Evolutionary conservation across 2,797 vertebrate genomes (phyloP).

Genomic region (Microtus agrestis): DNA sequence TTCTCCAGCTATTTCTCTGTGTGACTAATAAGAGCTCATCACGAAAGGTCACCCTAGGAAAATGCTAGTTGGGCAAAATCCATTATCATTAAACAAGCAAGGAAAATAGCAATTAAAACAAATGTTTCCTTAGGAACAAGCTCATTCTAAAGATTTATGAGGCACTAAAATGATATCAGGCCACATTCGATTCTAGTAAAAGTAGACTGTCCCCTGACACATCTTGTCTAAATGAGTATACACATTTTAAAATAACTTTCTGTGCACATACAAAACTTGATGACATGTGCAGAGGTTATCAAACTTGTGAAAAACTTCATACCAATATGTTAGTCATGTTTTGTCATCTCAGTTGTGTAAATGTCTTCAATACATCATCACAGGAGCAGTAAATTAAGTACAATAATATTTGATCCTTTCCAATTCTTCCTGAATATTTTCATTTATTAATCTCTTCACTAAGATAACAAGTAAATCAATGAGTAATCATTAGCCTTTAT

Average conservation of each 20-base stretch:
- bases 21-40: neutral
- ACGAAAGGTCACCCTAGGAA: conserved; percentile 55
- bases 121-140: conserved; percentile 51
- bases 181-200: neutral
- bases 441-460: neutral
- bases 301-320: neutral
- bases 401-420: neutral
- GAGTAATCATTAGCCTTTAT: neutral
- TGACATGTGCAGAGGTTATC: neutral
- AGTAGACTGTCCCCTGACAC: neutral
- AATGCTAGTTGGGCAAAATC: conserved; percentile 30
- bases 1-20: neutral
- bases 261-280: neutral
- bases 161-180: neutral
- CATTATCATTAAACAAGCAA: conserved; percentile 58
- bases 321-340: neutral
- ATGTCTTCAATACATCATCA: neutral
- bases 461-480: neutral
- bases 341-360: neutral
- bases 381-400: neutral
- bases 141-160: conserved; percentile 44
- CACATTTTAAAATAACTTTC: neutral
- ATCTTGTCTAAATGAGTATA: neutral
- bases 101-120: conserved; percentile 62
- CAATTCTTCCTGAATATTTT: neutral